Base-by-base conservation (phyloP, 64 coral and sea anemone species). In the Astreopora myriophthalma region DNA sequence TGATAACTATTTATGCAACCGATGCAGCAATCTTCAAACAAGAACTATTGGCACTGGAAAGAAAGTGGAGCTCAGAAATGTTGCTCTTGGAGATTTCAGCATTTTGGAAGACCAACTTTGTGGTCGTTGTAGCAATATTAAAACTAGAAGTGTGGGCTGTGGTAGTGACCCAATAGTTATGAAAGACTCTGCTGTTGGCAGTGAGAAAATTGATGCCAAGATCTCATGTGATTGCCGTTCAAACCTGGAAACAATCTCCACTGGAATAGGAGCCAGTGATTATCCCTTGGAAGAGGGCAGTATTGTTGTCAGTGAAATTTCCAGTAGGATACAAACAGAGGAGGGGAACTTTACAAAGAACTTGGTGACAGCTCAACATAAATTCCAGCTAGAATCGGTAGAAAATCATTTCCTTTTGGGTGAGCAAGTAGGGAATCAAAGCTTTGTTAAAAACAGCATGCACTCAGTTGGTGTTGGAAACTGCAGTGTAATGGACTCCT, bases 1-100 rank as follows among this genome's bases (percentile, higher is more conserved):
- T 33, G 95, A 97, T 40, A 75, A 42, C 36, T 94, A 91, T 75
- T 70, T 97, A 10, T 97, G 95, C 48, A 42, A 90, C 25, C 61
- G 63, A 8, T 96, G 95, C 75, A 51, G 78, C 52, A 61, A 42
- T 31, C 38, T 89, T 44, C 34, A 96, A 75, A 89, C 86, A 49
- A 76, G 72, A 71, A 96, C 90, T 7, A 33, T 96, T 88, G 94
- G 48, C 4, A 58, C 76, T 84, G 94, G 90, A 37, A 90, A 84
- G 33, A 42, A 87, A 27, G 31, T 76, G 75, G 42, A 40, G 38
- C 33, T 62, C 9, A 85, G 70, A 76, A 94, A 93, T 40, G 44
- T 81, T 87, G 86, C 78, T 76, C 71, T 52, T 51, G 86, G 84
- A n/a, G 80, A 98, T 61, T 34, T 30, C 65, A 72, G 63, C 35